These are phyloP conservation scores for Palythoa heliodiscus DNA, from an alignment of 92 coral and sea anemone species.

Conservation along the genomic window DNA sequence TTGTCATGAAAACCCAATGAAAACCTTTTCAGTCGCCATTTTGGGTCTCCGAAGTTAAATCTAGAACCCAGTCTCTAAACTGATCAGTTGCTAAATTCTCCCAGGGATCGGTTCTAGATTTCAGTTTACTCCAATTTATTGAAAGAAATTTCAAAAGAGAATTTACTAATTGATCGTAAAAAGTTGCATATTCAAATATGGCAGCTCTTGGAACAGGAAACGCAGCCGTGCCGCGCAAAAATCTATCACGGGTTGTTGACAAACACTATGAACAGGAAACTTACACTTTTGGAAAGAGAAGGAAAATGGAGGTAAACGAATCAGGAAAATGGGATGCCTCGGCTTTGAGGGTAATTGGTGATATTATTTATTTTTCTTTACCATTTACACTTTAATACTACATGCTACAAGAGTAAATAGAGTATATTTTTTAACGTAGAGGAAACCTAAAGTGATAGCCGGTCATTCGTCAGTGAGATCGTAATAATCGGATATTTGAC, in stretches of 20 bases:
- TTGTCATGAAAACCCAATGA: background rate
- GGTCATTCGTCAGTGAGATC: background rate
- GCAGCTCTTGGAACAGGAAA: slow-evolving; percentile 75
- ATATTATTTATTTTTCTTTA: background rate
- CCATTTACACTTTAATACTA: slow-evolving; percentile 2
- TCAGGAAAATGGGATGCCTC: slow-evolving; percentile 92
- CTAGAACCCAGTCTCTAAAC: slow-evolving; percentile 36
- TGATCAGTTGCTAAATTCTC: slow-evolving; percentile 24
- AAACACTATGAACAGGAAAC: slow-evolving; percentile 47
- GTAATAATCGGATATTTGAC: background rate
- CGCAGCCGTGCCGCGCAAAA: slow-evolving; percentile 29
- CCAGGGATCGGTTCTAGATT: background rate
- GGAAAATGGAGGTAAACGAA: slow-evolving; percentile 74
- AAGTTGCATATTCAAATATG: slow-evolving; percentile 48
- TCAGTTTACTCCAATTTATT: background rate
- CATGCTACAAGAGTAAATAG: background rate
- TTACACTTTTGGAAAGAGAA: slow-evolving; percentile 46
- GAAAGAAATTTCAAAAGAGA: background rate
- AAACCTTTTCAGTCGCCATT: slow-evolving; percentile 12
- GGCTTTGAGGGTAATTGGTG: slow-evolving; percentile 74
- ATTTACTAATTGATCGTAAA: background rate
- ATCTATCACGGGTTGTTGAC: slow-evolving; percentile 35
- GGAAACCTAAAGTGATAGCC: background rate
- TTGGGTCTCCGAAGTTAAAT: background rate
- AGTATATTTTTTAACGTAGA: background rate